Base-by-base conservation (phyloP, 2,888 invertebrate genomes). In the Machimus atricapillus region DNA sequence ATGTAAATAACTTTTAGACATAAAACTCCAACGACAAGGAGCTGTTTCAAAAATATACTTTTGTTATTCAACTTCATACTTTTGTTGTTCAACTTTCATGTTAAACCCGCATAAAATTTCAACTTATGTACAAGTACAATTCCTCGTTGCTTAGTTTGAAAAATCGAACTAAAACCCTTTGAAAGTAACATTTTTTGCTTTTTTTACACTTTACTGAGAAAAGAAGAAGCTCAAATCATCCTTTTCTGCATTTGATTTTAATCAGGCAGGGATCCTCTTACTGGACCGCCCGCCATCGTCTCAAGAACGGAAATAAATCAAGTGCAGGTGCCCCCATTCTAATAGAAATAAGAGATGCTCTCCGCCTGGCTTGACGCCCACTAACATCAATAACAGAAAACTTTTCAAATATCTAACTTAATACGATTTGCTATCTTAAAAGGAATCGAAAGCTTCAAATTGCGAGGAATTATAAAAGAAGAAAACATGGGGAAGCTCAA, bases 401-500 rank as follows among this genome's bases (percentile, higher is more conserved):
- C 56, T 56, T 82, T 82, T 85, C 73, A 85, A 85, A 74, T 46
- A 74, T 74, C 85, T 46, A 52, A 73, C 74, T 74, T 85, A 27
- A 85, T 85, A 85, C 74, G 74, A 74, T 85, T 85, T 73, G 19
- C 73, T 74, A 85, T 85, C 85, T 85, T 27, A 74, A 74, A 85
- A 85, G 85, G 43, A 73, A 85, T 85, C 85, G 85, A 85, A 85
- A 74, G 85, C 74, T 73, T 74, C 34, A 74, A 85, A 85, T 85
- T 85, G 74, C 74, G 43, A 27, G 46, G 85, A 85, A 85, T 85
- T 85, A 85, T 85, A 74, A 46, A 66, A 83, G 56, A 56, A 73
- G 85, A 85, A 85, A 85, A 85, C 73, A 43, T 85, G 46, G 46
- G 43, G 85, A n/a, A 46, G 27, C 19, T 74, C 16, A 46, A 31